These are phyloP conservation scores for Teinopalpus imperialis DNA, from an alignment of 2,888 invertebrate species.

Conservation along the genomic window DNA sequence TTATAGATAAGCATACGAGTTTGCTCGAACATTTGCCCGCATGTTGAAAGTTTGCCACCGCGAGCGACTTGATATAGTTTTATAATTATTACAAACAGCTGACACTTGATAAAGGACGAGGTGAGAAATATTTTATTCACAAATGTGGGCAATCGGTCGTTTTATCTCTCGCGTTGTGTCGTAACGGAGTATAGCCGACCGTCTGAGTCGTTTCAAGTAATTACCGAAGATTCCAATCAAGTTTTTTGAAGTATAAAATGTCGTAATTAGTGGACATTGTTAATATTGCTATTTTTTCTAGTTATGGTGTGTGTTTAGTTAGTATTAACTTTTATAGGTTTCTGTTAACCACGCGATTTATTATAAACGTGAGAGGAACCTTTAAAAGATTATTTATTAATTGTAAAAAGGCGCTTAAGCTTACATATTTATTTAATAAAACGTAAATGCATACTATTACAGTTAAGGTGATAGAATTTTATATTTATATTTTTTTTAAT, in stretches of 20 bases:
- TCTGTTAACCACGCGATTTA: too few species aligned
- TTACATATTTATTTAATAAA: too few species aligned
- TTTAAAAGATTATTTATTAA: too few species aligned
- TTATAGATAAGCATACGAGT: conserved; percentile 29
- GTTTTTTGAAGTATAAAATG: background rate
- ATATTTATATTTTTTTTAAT: too few species aligned
- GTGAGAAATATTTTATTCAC: conserved; percentile 13
- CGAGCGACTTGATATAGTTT: background rate
- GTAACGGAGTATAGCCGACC: background rate
- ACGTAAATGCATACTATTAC: too few species aligned
- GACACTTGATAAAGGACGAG: conserved; percentile 11
- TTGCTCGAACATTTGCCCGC: background rate
- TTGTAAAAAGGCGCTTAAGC: too few species aligned
- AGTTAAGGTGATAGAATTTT: too few species aligned
- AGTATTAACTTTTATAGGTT: too few species aligned
- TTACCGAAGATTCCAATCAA: conserved; percentile 4
- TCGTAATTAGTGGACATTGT: too few species aligned
- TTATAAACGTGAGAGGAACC: too few species aligned
- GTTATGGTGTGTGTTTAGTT: too few species aligned
- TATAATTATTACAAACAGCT: conserved; percentile 22
- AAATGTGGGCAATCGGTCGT: background rate
- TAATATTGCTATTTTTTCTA: too few species aligned
- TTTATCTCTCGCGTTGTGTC: background rate
- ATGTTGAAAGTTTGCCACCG: conserved; percentile 5
- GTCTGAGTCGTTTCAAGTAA: background rate